Evolutionary conservation across 2,797 vertebrate genomes (phyloP), one percentile per base, ranked within the genome.

Genomic region (Philypnodon macrostomus): DNA sequence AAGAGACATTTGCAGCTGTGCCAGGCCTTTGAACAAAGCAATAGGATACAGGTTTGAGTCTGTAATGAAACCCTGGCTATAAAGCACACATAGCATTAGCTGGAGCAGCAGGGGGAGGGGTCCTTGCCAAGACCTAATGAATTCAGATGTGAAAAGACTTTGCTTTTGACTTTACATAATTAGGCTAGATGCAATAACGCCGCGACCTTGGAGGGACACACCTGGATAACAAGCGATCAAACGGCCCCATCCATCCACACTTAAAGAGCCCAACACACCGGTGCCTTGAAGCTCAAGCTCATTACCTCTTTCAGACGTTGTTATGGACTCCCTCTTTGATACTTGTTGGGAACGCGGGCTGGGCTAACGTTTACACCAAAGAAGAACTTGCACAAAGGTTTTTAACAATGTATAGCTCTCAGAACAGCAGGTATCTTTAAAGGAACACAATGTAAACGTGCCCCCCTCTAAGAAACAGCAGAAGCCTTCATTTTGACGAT

Each of bases 171-270:
- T 79, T 76, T 40, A 76, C 47, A 75, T 79, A 79, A 83, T 79
- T 77, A 77, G 62, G 47, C 38, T 33, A 65, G 54, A 71, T 62
- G 56, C 68, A 73, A 70, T 80, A 67, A 62, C 47, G 44, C 37
- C 3, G 17, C 24, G 50, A 79, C 79, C 80, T 83, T 79, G 77
- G 63, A 70, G 61, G 50, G 23, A 35, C 8, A 31, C 65, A 79
- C 79, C 70, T 79, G 64, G 64, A 63, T 81, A 73, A 81, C 67
- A 67, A 79, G 69, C 19, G 40, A 80, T 77, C 78, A 84, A 76
- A 80, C 69, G 33, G 32, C 52, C 44, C 15, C 58, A 77, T 70
- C 70, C 60, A 67, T 79, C 66, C 54, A 39, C 56, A 17, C 47
- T 63, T 30, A 36, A 14, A 53, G 39, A 41, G 53, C 19, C 44